Percentiles rank a stretch among this genome's conserved stretches.
phyloP scores from a whole-genome alignment of 2,888 invertebrate species.

The Apoda limacodes region DNA sequence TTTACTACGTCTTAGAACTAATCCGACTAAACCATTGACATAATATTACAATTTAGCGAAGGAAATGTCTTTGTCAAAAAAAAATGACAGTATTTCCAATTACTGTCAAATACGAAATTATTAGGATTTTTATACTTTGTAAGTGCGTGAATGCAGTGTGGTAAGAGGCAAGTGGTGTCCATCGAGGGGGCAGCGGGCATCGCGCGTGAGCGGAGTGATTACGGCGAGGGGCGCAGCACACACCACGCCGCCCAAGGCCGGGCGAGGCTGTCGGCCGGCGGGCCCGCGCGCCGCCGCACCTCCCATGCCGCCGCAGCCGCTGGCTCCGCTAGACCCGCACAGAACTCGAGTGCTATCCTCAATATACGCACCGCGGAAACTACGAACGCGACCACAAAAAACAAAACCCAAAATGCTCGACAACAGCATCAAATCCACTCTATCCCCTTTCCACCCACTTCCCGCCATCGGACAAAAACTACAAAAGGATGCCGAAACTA shows the following conservation, averaged over 20 bases:
- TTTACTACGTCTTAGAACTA: no score
- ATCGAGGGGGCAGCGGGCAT: slow-evolving; percentile 13
- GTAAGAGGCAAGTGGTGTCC: slow-evolving; percentile 11
- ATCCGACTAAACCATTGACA: no score
- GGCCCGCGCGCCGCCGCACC: slow-evolving; percentile 41
- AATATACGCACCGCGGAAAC: slow-evolving; percentile 58
- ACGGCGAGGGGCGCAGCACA: slow-evolving; percentile 23
- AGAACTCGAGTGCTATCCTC: slow-evolving; percentile 57
- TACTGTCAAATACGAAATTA: no score
- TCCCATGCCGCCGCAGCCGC: slow-evolving; percentile 53
- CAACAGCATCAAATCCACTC: slow-evolving; percentile 40
- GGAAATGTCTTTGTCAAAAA: no score
- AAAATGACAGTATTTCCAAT: no score
- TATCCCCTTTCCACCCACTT: slow-evolving; percentile 58
- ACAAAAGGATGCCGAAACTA: slow-evolving; percentile 38
- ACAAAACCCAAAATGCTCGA: slow-evolving; percentile 57
- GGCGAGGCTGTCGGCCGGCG: slow-evolving; percentile 42
- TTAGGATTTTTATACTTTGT: no score
- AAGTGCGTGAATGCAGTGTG: no score
- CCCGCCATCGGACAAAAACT: slow-evolving; percentile 58
- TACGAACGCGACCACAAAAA: slow-evolving; percentile 43
- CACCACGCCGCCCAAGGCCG: slow-evolving; percentile 43
- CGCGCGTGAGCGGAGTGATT: slow-evolving; percentile 28
- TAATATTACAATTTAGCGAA: no score
- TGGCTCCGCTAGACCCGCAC: slow-evolving; percentile 49